These are phyloP conservation scores for Hypocryptadius cinnamomeus DNA, from an alignment of 2,113 vertebrate species.

Conservation along the genomic window DNA sequence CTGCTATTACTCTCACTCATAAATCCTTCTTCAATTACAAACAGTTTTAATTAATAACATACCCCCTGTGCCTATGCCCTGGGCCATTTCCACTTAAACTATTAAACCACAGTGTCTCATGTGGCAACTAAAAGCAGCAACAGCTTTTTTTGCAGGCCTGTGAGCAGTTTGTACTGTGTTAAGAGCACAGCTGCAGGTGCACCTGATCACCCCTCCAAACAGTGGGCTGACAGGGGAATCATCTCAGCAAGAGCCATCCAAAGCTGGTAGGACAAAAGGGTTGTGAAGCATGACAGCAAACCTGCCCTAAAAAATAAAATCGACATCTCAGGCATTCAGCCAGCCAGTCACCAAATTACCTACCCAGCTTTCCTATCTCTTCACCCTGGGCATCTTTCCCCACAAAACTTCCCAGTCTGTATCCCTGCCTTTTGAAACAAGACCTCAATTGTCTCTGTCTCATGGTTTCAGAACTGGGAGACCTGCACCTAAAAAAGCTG, in stretches of 20 bases:
- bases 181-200: neutral
- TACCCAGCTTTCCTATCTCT: neutral
- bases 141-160: neutral
- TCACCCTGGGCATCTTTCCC: neutral
- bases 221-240: neutral
- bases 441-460: neutral
- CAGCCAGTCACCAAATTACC: neutral
- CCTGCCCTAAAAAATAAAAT: neutral
- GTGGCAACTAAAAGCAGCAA: neutral
- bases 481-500: neutral
- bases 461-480: neutral
- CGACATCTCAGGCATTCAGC: neutral
- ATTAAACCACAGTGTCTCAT: neutral
- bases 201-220: neutral
- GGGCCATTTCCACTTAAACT: neutral
- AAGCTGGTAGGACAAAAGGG: neutral
- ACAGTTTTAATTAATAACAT: conserved; percentile 12
- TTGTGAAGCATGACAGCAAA: neutral
- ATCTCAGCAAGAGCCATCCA: neutral
- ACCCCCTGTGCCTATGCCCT: neutral
- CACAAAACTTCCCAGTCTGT: neutral
- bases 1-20: neutral
- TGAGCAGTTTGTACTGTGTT: neutral
- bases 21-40: neutral
- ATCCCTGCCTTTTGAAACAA: neutral